A percentile compares a stretch with the other conserved stretches of the same genome.
Evolutionary conservation across 2,888 invertebrate species (phyloP).

Genomic region (Tupiocoris notatus): DNA sequence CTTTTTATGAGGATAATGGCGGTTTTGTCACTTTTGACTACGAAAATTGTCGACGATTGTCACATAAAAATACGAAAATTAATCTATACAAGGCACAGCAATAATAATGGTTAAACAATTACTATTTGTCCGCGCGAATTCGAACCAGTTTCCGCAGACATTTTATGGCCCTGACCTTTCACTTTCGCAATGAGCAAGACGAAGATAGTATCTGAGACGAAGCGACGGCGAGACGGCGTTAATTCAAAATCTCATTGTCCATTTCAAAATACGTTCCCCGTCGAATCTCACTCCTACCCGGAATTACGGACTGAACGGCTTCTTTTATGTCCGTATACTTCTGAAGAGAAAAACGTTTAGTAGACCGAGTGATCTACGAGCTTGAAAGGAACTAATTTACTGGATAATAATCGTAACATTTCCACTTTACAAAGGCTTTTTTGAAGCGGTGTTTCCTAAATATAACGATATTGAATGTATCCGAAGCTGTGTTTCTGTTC

Average conservation of each 20-base stretch:
- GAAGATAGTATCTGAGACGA: background rate
- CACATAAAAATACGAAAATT: no score
- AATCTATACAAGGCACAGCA: no score
- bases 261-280: background rate
- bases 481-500: no score
- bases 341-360: background rate
- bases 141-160: constrained; percentile 14
- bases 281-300: background rate
- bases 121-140: background rate
- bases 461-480: no score
- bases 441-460: no score
- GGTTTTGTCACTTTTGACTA: no score
- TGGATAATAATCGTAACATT: no score
- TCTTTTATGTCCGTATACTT: background rate
- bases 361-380: background rate
- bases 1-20: no score
- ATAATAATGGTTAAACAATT: no score
- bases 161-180: constrained; percentile 19
- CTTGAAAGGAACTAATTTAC: background rate
- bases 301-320: background rate
- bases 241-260: constrained; percentile 29
- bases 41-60: no score
- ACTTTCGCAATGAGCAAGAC: background rate
- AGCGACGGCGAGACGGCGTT: constrained; percentile 8
- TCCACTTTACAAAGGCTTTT: no score